Evolutionary conservation across 2,888 invertebrate species (phyloP), one percentile per base, ranked within the genome.

Genomic region (Endotricha flammealis): DNA sequence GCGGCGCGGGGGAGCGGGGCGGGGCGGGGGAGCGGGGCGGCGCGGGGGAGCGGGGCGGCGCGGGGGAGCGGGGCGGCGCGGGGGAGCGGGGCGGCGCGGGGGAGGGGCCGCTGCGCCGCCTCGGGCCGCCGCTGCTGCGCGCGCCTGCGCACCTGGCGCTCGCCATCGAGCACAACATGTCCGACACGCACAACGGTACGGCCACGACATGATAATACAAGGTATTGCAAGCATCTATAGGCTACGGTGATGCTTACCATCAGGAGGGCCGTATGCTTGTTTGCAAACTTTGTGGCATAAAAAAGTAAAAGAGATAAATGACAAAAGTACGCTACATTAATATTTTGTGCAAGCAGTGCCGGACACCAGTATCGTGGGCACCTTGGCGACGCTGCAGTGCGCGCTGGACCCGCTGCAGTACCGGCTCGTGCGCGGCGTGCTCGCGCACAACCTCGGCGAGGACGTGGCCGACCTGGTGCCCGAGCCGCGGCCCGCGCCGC

Each of bases 391-490:
- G 20, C 89, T 98, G 56, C 93, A 95, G 73, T 92, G 92, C 42
- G 90, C 93, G 28, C 74, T 98, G 38, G 94, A 96, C 80, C 88
- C 94, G 31, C 89, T 91, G 31, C 96, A 97, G 73, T 98, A 97
- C 79, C 92, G 93, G 70, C 82, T 98, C 25, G 90, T 98, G 34
- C 90, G 95, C 41, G 97, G 97, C 10, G 89, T 98, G 40, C 86
- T 98, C 4, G 90, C 92, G 1, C 94, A 95, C 77, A 98, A 98
- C 83, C 91, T 98, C 44, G 97, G 95, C 1, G 98, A 97, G 75
- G 88, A 90, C 52, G 89, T 64, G 41, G 57, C 53, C 45, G 77
- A 73, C 51, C 60, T 69, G 50, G 56, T 57, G 51, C 64, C 33
- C 30, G 39, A 48, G 13, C 39, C 45, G 8, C 36, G 42, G 27